A percentile compares a stretch with the other conserved stretches of the same genome.
phyloP scores from a whole-genome alignment of 2,888 invertebrate genomes.

The Aphelenchoides bicaudatus region DNA sequence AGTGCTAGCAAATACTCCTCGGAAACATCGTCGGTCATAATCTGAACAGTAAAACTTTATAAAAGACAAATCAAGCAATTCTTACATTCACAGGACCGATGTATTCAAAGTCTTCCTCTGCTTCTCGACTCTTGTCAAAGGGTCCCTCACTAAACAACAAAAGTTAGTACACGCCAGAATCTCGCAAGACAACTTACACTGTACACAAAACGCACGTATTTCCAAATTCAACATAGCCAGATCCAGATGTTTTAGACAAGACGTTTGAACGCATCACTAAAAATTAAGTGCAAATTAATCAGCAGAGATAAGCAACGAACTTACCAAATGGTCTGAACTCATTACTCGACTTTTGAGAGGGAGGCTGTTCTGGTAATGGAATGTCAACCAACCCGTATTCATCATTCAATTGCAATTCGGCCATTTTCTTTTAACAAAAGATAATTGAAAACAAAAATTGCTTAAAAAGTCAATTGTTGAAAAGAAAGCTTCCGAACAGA shows the following conservation, averaged over 20 bases:
- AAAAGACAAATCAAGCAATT: not conserved
- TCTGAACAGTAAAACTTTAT: not conserved
- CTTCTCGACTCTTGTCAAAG: conserved; percentile 13
- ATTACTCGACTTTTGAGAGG: not conserved
- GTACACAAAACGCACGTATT: conserved; percentile 33
- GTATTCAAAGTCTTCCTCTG: conserved; percentile 16
- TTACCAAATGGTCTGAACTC: conserved; percentile 14
- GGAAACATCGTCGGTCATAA: conserved; percentile 10
- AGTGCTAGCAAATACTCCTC: conserved; percentile 16
- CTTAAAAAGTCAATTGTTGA: too few species aligned
- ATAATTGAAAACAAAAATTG: conserved; percentile 1
- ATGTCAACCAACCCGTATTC: conserved; percentile 1
- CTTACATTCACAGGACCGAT: conserved; percentile 8
- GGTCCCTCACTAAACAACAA: conserved; percentile 17
- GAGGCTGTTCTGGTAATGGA: conserved; percentile 5
- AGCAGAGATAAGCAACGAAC: not conserved
- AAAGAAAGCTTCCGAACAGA: too few species aligned
- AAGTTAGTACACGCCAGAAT: conserved; percentile 4
- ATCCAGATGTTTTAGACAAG: conserved; percentile 24
- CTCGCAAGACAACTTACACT: conserved; percentile 20
- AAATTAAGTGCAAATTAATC: conserved; percentile 18
- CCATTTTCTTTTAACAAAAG: conserved; percentile 4
- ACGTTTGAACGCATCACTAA: conserved; percentile 27
- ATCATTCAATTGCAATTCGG: conserved; percentile 9
- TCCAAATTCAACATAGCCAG: conserved; percentile 32